These are phyloP conservation scores for Brachypalpus laphriformis DNA, from an alignment of 2,888 invertebrate genomes.

Conservation along the genomic window DNA sequence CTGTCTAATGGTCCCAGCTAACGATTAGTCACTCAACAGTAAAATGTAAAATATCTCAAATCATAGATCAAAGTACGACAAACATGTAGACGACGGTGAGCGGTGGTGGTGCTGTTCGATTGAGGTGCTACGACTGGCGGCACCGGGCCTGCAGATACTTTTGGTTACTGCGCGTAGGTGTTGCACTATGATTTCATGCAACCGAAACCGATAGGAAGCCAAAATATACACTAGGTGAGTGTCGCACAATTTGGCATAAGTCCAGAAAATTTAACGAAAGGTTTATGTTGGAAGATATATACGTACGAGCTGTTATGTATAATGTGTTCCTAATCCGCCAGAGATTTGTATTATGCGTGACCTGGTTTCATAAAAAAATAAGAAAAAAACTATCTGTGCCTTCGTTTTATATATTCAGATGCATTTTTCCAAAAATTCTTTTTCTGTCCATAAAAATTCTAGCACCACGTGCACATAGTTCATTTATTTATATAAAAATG, in stretches of 20 bases:
- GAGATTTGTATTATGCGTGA: conserved; percentile 50
- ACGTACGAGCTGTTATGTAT: neutral
- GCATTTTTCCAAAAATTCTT: neutral
- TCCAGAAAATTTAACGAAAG: conserved; percentile 50
- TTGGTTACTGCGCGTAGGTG: conserved; percentile 42
- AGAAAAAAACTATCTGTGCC: neutral
- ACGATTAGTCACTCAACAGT: conserved; percentile 62
- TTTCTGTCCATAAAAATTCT: neutral
- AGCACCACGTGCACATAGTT: neutral
- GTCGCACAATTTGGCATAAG: conserved; percentile 56
- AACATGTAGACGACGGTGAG: conserved; percentile 22
- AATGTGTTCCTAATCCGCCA: conserved; percentile 33
- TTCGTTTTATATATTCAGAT: conserved; percentile 9
- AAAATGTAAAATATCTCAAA: conserved; percentile 53
- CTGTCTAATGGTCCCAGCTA: conserved; percentile 30
- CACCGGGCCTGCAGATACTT: conserved; percentile 52
- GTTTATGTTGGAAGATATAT: conserved; percentile 42
- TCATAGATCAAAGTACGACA: conserved; percentile 53
- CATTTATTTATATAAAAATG: conserved; percentile 4
- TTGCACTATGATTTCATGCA: conserved; percentile 52
- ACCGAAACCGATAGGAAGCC: conserved; percentile 44
- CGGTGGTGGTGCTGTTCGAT: neutral
- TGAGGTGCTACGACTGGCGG: conserved; percentile 12
- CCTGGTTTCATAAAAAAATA: conserved; percentile 25
- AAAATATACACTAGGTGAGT: conserved; percentile 20